Evolutionary conservation across 2,888 invertebrate genomes (phyloP).

Genomic region (Pharmacophagus antenor): DNA sequence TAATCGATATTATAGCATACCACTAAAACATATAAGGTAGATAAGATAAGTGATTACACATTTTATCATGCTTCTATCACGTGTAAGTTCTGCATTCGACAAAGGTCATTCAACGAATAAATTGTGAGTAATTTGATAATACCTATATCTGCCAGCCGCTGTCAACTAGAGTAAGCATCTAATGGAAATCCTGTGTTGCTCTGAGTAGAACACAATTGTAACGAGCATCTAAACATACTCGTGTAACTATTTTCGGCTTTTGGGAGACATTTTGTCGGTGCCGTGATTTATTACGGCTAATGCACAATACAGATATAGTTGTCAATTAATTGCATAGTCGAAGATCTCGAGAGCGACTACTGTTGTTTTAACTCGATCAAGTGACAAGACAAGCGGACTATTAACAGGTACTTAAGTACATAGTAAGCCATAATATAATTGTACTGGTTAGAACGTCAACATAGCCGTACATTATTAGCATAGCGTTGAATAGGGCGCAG

Average conservation of each 20-base stretch:
- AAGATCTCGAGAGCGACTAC: neutral
- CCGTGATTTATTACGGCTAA: slow-evolving; percentile 17
- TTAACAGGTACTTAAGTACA: neutral
- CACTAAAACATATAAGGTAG: neutral
- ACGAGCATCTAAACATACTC: slow-evolving; percentile 3
- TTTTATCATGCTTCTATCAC: slow-evolving; percentile 2
- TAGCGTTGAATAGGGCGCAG: no score
- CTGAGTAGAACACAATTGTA: slow-evolving; percentile 47
- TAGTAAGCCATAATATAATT: no score
- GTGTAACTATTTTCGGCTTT: slow-evolving; percentile 25
- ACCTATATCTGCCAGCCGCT: slow-evolving; percentile 53
- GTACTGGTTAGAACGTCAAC: no score
- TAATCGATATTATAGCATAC: neutral
- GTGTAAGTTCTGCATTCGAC: slow-evolving; percentile 34
- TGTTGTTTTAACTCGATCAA: neutral
- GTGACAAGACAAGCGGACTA: neutral
- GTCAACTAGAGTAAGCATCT: slow-evolving; percentile 66
- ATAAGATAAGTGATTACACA: neutral
- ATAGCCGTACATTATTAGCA: no score
- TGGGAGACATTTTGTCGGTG: slow-evolving; percentile 10
- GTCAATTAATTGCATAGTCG: neutral
- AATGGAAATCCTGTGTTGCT: slow-evolving; percentile 73
- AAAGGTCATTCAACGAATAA: slow-evolving; percentile 46
- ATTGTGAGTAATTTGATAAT: slow-evolving; percentile 66
- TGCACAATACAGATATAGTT: slow-evolving; percentile 12